Conservation (phyloP, 1,140 invertebrate species). For the Ceratitis capitata region DNA sequence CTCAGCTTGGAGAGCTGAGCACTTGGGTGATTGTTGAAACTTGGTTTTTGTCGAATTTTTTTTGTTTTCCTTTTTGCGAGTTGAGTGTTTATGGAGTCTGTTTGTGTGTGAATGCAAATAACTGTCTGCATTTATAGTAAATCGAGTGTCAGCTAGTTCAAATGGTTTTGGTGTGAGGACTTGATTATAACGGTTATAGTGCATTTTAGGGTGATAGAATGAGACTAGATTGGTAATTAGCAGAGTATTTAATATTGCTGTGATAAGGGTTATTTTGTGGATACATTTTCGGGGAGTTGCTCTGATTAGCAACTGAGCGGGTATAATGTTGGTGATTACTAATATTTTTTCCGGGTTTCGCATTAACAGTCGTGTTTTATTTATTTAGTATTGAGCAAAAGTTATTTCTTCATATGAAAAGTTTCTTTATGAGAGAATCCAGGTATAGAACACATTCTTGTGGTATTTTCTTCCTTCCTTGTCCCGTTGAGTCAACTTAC, state of each 20-base stretch:
- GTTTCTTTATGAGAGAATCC: too few species aligned
- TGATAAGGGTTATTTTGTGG: conserved; percentile 62
- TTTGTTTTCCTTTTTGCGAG: too few species aligned
- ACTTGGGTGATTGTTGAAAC: conserved; percentile 47
- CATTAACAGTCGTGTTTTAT: too few species aligned
- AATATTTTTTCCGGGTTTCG: not conserved
- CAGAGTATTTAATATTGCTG: conserved; percentile 55
- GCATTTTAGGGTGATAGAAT: conserved; percentile 43
- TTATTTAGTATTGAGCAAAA: too few species aligned
- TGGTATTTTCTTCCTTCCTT: too few species aligned
- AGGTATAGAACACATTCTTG: too few species aligned
- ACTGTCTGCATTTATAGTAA: not conserved
- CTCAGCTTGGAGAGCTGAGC: conserved; percentile 12
- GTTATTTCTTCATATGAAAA: too few species aligned
- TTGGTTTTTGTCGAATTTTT: conserved; percentile 46
- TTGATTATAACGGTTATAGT: conserved; percentile 43
- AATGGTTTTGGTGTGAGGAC: conserved; percentile 36
- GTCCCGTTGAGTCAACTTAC: too few species aligned
- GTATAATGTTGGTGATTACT: not conserved
- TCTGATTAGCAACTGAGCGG: not conserved
- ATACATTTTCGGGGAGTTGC: not conserved
- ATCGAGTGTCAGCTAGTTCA: not conserved
- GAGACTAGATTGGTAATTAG: conserved; percentile 60
- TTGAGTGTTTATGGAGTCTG: conserved; percentile 40
- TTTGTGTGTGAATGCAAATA: not conserved